A percentile compares a stretch with the other conserved stretches of the same genome.
These are phyloP conservation scores for Pseudococcus longispinus DNA, from an alignment of 2,888 invertebrate species.

Conservation along the genomic window DNA sequence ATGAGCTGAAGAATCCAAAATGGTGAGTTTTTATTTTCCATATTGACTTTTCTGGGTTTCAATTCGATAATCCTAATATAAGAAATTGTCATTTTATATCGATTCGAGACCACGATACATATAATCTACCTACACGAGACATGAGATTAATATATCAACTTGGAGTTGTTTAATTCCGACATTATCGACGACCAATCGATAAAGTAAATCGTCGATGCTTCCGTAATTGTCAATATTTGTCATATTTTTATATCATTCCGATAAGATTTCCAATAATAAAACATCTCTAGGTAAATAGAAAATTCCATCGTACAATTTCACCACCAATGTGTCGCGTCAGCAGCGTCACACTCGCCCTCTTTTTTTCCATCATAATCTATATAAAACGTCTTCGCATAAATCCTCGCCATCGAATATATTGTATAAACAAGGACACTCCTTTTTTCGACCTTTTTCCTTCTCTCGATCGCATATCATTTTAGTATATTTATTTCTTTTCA, in stretches of 20 bases:
- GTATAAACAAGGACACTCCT: slow-evolving; percentile 55
- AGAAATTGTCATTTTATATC: neutral
- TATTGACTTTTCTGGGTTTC: neutral
- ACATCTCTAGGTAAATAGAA: neutral
- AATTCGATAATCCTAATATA: neutral
- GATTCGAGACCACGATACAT: neutral
- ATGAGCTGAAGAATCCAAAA: neutral
- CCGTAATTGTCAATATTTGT: slow-evolving; percentile 36
- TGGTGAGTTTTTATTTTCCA: neutral
- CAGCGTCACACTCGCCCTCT: neutral
- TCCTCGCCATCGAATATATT: neutral
- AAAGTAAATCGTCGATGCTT: slow-evolving; percentile 2
- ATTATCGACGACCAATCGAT: slow-evolving; percentile 33
- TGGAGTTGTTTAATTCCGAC: neutral
- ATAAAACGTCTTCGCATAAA: slow-evolving; percentile 38
- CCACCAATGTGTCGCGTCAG: neutral
- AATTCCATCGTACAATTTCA: slow-evolving; percentile 27
- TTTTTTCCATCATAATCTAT: neutral
- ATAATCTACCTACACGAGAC: neutral
- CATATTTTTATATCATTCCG: slow-evolving; percentile 13
- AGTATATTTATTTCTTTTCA: slow-evolving; percentile 15
- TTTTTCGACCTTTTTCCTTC: slow-evolving; percentile 44
- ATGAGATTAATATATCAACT: slow-evolving; percentile 5
- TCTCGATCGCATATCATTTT: neutral
- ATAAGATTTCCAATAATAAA: slow-evolving; percentile 37